These are phyloP conservation scores for Macheiramphus alcinus DNA, from an alignment of 2,113 vertebrate genomes.

Conservation along the genomic window DNA sequence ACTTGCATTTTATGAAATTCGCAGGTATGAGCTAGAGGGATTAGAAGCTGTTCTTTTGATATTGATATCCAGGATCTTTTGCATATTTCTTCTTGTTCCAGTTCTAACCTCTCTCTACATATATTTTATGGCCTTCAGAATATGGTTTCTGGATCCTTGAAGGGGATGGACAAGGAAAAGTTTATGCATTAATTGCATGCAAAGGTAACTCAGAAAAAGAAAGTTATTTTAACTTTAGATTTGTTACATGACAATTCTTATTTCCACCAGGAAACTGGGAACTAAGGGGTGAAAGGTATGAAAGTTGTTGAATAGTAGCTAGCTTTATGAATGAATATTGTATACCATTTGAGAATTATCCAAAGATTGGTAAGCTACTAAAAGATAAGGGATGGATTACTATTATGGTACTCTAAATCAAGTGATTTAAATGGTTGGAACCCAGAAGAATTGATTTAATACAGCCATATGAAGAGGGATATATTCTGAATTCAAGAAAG, in stretches of 20 bases:
- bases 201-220: neutral
- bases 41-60: neutral
- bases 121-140: neutral
- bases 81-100: neutral
- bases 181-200: neutral
- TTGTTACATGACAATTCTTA: neutral
- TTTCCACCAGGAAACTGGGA: neutral
- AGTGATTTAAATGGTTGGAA: neutral
- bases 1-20: neutral
- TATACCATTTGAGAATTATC: neutral
- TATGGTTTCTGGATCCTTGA: neutral
- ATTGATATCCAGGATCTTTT: neutral
- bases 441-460: neutral
- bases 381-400: neutral
- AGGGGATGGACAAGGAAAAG: neutral
- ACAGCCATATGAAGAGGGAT: neutral
- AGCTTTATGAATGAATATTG: neutral
- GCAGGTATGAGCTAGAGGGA: neutral
- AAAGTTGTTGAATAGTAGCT: neutral
- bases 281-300: neutral
- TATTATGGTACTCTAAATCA: neutral
- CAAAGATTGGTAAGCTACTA: neutral
- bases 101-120: neutral
- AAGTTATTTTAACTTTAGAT: neutral
- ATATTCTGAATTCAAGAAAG: neutral